Base-by-base conservation (phyloP, 2,797 vertebrate species). In the Lates japonicus region DNA sequence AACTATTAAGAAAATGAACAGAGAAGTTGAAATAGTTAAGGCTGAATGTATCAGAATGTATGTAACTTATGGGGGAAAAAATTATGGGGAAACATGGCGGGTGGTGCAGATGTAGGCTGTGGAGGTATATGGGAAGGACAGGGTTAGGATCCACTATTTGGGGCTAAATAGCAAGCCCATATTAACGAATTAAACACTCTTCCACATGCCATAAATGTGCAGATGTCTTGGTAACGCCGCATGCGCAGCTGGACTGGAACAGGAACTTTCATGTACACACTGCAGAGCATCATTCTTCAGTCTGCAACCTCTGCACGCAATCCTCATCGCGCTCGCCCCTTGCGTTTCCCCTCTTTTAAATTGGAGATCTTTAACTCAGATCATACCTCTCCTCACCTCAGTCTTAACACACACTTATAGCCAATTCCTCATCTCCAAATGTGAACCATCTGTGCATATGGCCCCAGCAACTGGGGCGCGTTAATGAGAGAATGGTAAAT, bases 361-460 rank as follows among this genome's bases (percentile, higher is more conserved):
- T 78, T n/a, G 25, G 49, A 87, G 68, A 88, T 88, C 81, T 85
- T 76, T 84, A 77, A 79, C 83, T 88, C 61, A 14, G 79, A 87
- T 90, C 69, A 89, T 86, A 90, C 74, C 67, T 87, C 65, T 81
- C 58, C 62, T 80, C n/a, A n/a, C 52, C 5, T 62, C 52, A 73
- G 71, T 79, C 72, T 87, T 75, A 79, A 86, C 84, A 78, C 82
- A 79, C 82, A 59, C 76, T 80, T 86, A n/a, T n/a, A n/a, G n/a
- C n/a, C 64, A 88, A 94, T 92, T 91, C 88, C 86, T 86, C 73
- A 42, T 85, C 63, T 81, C 68, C 51, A 91, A 93, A 93, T 93
- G 83, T 75, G 85, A 93, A 91, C 87, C 92, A 93, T 92, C 78
- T 95, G 93, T 79, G 82, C 80, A 82, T 31, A 37, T 59, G 74